Conservation (phyloP, 2,113 vertebrate genomes). For the Arizona elegans region DNA sequence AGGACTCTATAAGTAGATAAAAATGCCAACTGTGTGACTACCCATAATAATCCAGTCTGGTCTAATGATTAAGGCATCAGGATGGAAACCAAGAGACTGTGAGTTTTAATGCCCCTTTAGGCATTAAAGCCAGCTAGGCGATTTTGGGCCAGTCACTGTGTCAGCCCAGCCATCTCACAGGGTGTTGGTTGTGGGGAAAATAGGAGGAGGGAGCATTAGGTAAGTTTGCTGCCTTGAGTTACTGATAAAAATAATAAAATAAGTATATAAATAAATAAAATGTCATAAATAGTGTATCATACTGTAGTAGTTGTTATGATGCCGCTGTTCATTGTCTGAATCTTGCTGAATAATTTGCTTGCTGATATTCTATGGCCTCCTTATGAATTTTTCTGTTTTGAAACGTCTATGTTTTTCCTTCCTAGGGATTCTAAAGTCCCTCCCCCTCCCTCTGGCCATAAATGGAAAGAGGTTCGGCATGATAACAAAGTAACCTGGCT, state of each 20-base stretch:
- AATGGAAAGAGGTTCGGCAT: conserved; percentile 93
- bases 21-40: neutral
- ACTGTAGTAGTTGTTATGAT: neutral
- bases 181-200: neutral
- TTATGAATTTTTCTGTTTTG: neutral
- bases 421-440: conserved; percentile 90
- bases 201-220: neutral
- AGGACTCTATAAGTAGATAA: neutral
- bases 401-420: conserved; percentile 1
- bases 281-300: neutral
- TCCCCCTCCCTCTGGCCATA: conserved; percentile 84
- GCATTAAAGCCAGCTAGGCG: neutral
- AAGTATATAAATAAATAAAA: neutral
- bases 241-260: neutral
- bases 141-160: neutral
- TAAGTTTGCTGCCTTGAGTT: neutral
- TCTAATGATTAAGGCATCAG: neutral
- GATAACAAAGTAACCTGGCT: conserved; percentile 98
- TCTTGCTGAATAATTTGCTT: neutral
- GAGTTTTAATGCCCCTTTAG: neutral
- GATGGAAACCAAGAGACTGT: neutral
- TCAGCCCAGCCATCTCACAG: neutral
- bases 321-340: neutral
- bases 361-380: neutral
- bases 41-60: neutral